These are phyloP conservation scores for Anoplolepis gracilipes DNA, from an alignment of 1,140 invertebrate genomes.

Conservation along the genomic window DNA sequence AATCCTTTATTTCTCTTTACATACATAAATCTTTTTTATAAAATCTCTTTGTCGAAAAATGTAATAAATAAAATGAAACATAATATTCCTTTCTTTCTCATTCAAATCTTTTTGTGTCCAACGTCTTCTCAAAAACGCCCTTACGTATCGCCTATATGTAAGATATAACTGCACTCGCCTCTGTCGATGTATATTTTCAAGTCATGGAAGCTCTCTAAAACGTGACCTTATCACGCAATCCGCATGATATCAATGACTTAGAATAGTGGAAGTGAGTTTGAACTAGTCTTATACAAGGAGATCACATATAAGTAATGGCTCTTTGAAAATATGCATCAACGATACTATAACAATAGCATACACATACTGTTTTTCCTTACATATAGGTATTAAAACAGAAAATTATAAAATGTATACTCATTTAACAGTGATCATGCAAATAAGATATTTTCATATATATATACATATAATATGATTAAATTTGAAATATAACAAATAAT, in stretches of 20 bases:
- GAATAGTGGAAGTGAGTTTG: constrained; percentile 63
- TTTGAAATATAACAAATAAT: constrained; percentile 47
- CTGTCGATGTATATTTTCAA: constrained; percentile 56
- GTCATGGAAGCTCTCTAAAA: constrained; percentile 31
- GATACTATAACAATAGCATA: background rate
- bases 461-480: constrained; percentile 46
- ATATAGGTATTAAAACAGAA: constrained; percentile 60
- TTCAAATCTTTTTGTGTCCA: constrained; percentile 26
- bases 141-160: constrained; percentile 1
- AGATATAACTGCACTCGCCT: constrained; percentile 7
- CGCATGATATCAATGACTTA: constrained; percentile 10
- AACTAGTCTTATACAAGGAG: constrained; percentile 18
- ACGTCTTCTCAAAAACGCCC: constrained; percentile 7
- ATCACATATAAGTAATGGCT: constrained; percentile 37
- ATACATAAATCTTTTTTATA: constrained; percentile 76
- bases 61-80: constrained; percentile 72
- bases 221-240: constrained; percentile 6
- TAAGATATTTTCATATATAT: constrained; percentile 15
- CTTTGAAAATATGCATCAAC: constrained; percentile 51
- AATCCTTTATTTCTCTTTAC: constrained; percentile 79
- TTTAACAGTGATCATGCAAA: constrained; percentile 55
- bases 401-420: constrained; percentile 47
- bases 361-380: constrained; percentile 10
- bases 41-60: constrained; percentile 72
- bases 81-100: background rate